Evolutionary conservation across 2,113 vertebrate species (phyloP).

Genomic region (Sphyrna mokarran): DNA sequence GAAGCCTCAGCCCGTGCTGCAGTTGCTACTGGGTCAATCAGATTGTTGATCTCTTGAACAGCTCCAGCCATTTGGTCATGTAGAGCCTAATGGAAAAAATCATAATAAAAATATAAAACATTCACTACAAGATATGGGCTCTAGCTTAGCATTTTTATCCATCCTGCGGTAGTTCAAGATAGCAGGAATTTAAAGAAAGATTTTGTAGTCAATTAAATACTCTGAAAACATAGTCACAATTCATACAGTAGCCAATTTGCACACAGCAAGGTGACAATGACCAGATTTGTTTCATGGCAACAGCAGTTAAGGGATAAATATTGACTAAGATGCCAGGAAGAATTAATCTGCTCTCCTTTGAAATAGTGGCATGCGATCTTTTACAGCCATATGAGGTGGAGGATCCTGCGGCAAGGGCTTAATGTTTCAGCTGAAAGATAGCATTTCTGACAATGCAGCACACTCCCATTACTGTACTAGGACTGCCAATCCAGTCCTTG

Average conservation of each 20-base stretch:
- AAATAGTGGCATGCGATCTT: neutral
- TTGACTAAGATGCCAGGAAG: neutral
- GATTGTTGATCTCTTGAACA: conserved; percentile 89
- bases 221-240: neutral
- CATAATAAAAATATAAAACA: neutral
- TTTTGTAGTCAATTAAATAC: neutral
- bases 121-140: neutral
- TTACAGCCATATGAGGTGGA: neutral
- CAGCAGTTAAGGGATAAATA: neutral
- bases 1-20: conserved; percentile 86
- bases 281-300: neutral
- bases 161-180: too few species aligned
- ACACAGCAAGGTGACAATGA: neutral
- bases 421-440: neutral
- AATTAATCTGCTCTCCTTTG: neutral
- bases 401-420: neutral
- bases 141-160: neutral
- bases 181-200: neutral
- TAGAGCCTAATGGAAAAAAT: conserved; percentile 66
- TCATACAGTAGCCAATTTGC: neutral
- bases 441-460: neutral
- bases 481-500: neutral
- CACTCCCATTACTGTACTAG: neutral
- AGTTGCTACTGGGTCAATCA: conserved; percentile 83
- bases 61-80: conserved; percentile 94